These are phyloP conservation scores for Mythimna impura DNA, from an alignment of 2,888 invertebrate species.

Conservation along the genomic window DNA sequence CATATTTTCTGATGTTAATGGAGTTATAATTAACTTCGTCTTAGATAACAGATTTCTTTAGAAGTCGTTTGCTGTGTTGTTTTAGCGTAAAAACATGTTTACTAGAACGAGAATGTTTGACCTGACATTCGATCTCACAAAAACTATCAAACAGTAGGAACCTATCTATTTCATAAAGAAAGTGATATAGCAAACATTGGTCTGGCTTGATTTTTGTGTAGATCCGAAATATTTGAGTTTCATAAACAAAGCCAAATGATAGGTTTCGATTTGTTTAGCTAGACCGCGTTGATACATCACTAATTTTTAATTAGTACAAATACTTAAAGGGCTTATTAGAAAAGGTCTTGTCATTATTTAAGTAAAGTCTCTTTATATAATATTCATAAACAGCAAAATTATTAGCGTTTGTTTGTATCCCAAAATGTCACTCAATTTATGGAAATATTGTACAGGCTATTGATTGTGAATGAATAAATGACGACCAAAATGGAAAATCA, in stretches of 20 bases:
- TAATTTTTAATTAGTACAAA: too few species aligned
- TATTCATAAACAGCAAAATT: too few species aligned
- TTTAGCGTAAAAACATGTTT: neutral
- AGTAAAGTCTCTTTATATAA: too few species aligned
- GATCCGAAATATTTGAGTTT: conserved; percentile 18
- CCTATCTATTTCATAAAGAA: conserved; percentile 1
- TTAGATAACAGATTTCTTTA: neutral
- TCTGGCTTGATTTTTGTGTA: neutral
- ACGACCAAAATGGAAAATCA: too few species aligned
- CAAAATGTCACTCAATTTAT: too few species aligned
- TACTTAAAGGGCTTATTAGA: too few species aligned
- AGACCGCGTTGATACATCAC: conserved; percentile 1
- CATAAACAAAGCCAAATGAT: conserved; percentile 17
- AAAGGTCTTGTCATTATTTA: too few species aligned
- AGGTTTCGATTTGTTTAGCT: conserved; percentile 38
- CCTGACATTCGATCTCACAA: neutral
- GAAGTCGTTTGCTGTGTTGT: neutral
- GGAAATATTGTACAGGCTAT: too few species aligned
- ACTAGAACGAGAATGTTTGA: neutral
- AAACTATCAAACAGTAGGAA: neutral
- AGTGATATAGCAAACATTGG: too few species aligned
- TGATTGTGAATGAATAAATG: too few species aligned
- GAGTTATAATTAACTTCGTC: conserved; percentile 5
- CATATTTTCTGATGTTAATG: conserved; percentile 24
- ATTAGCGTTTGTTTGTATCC: too few species aligned